Conservation (phyloP, 2,888 invertebrate genomes). For the Diogma glabrata region DNA sequence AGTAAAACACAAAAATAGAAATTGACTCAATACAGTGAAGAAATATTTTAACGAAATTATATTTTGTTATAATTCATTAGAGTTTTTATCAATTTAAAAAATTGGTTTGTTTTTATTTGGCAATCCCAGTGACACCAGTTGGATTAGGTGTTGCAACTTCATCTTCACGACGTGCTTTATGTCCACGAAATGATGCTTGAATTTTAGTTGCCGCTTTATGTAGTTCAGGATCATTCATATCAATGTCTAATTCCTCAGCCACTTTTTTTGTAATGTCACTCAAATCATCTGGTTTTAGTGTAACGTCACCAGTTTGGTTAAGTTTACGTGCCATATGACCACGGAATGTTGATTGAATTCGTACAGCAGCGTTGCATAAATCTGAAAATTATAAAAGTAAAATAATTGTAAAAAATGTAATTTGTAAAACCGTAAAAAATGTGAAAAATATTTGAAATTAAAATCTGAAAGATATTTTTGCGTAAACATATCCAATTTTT, state of each 20-base stretch:
- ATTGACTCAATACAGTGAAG: no score
- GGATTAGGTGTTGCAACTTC: no score
- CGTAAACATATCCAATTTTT: no score
- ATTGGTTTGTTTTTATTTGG: slow-evolving; percentile 11
- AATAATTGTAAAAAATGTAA: no score
- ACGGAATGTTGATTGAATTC: slow-evolving; percentile 85
- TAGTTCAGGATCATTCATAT: slow-evolving; percentile 73
- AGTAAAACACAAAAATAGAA: no score
- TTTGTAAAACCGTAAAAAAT: no score
- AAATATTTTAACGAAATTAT: no score
- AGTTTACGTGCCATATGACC: slow-evolving; percentile 80
- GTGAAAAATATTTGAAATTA: no score
- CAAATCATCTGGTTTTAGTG: slow-evolving; percentile 39
- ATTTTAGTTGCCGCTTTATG: slow-evolving; percentile 87
- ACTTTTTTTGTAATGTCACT: slow-evolving; percentile 41
- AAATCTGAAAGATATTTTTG: no score
- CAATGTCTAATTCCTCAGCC: slow-evolving; percentile 72
- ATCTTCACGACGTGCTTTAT: slow-evolving; percentile 71
- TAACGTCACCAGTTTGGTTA: slow-evolving; percentile 28
- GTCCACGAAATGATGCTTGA: slow-evolving; percentile 84
- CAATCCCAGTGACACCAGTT: slow-evolving; percentile 7
- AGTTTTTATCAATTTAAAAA: no score
- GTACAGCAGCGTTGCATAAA: slow-evolving; percentile 70
- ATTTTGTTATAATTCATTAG: no score
- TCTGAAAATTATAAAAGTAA: slow-evolving; percentile 43